Percentiles rank a stretch among this genome's conserved stretches.
These are phyloP conservation scores for Poecilobothrus nobilitatus DNA, from an alignment of 2,888 invertebrate species.

Conservation along the genomic window DNA sequence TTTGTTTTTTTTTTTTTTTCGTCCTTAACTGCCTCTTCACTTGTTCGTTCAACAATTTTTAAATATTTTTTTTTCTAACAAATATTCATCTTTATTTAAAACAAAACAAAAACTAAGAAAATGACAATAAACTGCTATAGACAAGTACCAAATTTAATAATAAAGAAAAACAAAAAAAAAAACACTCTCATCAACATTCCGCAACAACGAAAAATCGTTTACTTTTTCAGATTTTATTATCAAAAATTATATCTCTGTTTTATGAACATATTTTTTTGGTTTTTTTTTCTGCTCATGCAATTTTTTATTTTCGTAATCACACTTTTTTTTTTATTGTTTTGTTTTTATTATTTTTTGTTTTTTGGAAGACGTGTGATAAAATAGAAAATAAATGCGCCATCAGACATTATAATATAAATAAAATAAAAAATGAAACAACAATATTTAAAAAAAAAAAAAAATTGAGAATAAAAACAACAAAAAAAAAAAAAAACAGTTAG, in stretches of 20 bases:
- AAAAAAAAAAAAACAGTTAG: background rate
- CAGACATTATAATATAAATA: background rate
- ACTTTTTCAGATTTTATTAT: background rate
- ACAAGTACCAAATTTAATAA: too few species aligned
- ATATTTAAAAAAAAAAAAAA: too few species aligned
- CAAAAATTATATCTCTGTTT: background rate
- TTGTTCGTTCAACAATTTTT: too few species aligned
- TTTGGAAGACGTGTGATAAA: background rate
- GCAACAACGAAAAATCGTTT: background rate
- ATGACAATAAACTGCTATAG: too few species aligned
- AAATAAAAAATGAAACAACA: background rate
- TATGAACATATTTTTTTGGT: background rate
- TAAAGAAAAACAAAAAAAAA: background rate
- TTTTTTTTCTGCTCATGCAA: background rate
- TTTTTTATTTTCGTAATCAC: background rate
- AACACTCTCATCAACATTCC: background rate
- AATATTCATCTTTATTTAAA: too few species aligned
- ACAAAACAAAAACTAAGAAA: too few species aligned
- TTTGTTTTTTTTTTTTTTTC: too few species aligned
- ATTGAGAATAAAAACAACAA: background rate
- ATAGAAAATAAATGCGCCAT: background rate
- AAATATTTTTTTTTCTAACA: too few species aligned
- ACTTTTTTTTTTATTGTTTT: background rate
- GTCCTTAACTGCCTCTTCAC: too few species aligned
- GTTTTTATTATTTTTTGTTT: background rate